Conservation (phyloP, 2,888 invertebrate genomes). For the Ennomos erosarius region DNA sequence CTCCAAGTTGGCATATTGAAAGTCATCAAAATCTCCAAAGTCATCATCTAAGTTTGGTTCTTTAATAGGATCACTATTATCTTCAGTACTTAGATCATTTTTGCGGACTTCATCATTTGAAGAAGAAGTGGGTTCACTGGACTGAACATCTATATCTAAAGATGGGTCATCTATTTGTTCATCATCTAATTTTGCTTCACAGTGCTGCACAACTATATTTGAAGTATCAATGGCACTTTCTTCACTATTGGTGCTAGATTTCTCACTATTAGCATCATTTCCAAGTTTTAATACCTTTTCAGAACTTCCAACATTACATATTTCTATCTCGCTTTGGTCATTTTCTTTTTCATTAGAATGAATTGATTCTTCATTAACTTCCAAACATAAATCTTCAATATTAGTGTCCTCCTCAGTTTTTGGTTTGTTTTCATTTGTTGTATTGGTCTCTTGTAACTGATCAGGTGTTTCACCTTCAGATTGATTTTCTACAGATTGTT, state of each 20-base stretch:
- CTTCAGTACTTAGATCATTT: slow-evolving; percentile 15
- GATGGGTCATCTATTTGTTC: slow-evolving; percentile 29
- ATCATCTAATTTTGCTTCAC: slow-evolving; percentile 31
- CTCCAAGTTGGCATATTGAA: slow-evolving; percentile 66
- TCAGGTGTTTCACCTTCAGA: slow-evolving; percentile 22
- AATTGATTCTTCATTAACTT: slow-evolving; percentile 56
- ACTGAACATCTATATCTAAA: slow-evolving; percentile 22
- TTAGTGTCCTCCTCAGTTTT: slow-evolving; percentile 58
- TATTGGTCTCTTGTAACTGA: slow-evolving; percentile 35
- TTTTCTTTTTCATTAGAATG: slow-evolving; percentile 42
- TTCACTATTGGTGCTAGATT: slow-evolving; percentile 34
- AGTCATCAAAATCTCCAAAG: slow-evolving; percentile 84
- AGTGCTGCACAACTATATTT: slow-evolving; percentile 31
- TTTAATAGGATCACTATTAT: slow-evolving; percentile 13
- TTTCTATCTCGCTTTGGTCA: slow-evolving; percentile 40
- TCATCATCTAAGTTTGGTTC: slow-evolving; percentile 60
- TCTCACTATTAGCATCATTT: slow-evolving; percentile 40
- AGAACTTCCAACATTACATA: slow-evolving; percentile 38
- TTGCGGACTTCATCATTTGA: slow-evolving; percentile 20
- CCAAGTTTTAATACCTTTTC: slow-evolving; percentile 43
- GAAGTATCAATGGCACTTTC: slow-evolving; percentile 40
- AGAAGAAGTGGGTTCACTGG: slow-evolving; percentile 21
- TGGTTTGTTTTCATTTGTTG: slow-evolving; percentile 45
- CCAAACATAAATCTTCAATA: slow-evolving; percentile 71
- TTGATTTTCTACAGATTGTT: slow-evolving; percentile 39